These are phyloP conservation scores for Brachionus sp. DNA, from an alignment of 1,140 invertebrate genomes.

Conservation along the genomic window DNA sequence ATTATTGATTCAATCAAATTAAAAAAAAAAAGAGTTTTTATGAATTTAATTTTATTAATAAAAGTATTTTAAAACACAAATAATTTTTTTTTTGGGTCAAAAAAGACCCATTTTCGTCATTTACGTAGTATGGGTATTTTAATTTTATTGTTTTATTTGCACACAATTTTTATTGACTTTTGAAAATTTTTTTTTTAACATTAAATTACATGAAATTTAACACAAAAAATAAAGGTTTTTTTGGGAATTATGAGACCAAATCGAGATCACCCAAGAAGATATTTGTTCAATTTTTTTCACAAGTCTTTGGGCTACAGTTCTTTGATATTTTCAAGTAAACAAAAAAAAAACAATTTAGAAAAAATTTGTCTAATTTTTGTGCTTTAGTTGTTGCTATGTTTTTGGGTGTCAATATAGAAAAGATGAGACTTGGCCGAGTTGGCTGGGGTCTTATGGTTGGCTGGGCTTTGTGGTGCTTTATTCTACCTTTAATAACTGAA, in stretches of 20 bases:
- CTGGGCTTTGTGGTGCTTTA: slow-evolving; percentile 37
- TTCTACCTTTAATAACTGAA: neutral
- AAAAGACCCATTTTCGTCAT: no score
- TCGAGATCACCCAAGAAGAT: slow-evolving; percentile 5
- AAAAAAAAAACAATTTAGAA: neutral
- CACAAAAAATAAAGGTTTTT: neutral
- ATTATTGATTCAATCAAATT: no score
- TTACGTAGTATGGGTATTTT: no score
- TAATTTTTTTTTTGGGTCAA: no score
- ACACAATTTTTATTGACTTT: no score
- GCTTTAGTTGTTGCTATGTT: slow-evolving; percentile 38
- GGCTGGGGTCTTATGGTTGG: slow-evolving; percentile 39
- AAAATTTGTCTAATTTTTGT: neutral
- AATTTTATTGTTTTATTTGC: no score
- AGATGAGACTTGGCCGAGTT: neutral
- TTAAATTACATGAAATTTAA: no score
- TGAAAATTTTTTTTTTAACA: no score
- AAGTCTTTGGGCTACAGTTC: neutral
- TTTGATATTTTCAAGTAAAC: slow-evolving; percentile 34
- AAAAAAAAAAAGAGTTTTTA: no score
- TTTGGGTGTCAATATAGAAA: neutral
- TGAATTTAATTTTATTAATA: no score
- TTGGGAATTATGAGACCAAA: slow-evolving; percentile 11
- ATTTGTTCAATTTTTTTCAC: slow-evolving; percentile 32
- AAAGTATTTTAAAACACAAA: no score